Conservation (phyloP, 1,140 invertebrate species). For the Tetragonula clypearis region DNA sequence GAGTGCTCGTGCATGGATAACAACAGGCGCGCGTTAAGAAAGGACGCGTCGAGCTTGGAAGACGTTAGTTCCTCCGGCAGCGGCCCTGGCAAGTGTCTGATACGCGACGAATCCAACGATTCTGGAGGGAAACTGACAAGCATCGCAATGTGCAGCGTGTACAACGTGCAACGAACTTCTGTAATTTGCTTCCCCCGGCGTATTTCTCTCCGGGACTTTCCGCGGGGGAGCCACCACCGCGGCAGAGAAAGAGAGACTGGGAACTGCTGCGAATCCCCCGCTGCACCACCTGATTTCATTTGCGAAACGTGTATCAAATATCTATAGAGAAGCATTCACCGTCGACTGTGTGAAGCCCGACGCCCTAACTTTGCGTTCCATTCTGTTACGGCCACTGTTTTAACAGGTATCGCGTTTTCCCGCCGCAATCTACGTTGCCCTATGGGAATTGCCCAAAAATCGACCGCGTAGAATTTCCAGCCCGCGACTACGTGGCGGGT, state of each 20-base stretch:
- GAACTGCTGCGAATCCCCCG: constrained; percentile 19
- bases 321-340: constrained; percentile 12
- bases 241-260: constrained; percentile 45
- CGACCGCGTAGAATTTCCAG: background rate
- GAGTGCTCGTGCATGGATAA: background rate
- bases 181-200: constrained; percentile 65
- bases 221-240: background rate
- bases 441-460: background rate
- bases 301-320: constrained; percentile 48
- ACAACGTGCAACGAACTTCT: constrained; percentile 59
- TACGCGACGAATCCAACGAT: constrained; percentile 35
- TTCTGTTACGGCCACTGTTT: background rate
- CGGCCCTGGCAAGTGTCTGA: background rate
- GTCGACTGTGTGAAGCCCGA: background rate
- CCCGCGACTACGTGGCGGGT: too few species aligned
- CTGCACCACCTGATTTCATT: constrained; percentile 40
- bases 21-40: background rate
- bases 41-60: background rate
- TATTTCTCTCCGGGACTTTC: constrained; percentile 51
- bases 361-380: constrained; percentile 20
- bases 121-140: constrained; percentile 46
- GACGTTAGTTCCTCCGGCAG: constrained; percentile 1
- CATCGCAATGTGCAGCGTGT: background rate
- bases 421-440: background rate
- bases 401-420: constrained; percentile 3